Conservation (phyloP, 2,888 invertebrate species). For the Hanleya hanleyi region DNA sequence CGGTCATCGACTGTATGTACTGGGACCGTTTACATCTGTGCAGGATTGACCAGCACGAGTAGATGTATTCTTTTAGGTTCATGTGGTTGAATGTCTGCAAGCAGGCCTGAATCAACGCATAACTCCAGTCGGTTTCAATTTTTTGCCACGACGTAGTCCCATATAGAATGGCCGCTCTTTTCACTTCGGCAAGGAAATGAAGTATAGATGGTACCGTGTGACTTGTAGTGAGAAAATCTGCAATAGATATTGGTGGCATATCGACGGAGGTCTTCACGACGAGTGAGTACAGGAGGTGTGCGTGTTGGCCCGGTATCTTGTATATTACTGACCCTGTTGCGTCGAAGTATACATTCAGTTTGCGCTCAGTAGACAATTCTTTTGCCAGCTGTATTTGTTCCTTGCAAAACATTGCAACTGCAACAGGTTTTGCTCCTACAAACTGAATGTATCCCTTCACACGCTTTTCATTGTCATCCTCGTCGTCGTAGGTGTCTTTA, state of each 20-base stretch:
- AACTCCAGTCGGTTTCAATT: neutral
- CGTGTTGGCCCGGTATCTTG: neutral
- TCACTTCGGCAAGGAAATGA: neutral
- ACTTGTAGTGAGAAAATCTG: neutral
- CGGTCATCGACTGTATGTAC: neutral
- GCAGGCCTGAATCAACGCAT: constrained; percentile 4
- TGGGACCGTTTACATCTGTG: neutral
- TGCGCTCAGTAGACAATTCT: neutral
- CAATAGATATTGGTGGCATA: constrained; percentile 1
- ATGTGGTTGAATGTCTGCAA: constrained; percentile 3
- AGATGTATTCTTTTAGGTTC: constrained; percentile 1
- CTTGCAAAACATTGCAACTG: neutral
- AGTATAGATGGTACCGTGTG: neutral
- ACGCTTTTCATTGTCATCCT: neutral
- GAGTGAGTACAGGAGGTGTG: constrained; percentile 2
- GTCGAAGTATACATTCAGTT: neutral
- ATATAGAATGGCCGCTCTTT: neutral
- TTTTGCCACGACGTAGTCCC: neutral
- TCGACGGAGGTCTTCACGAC: neutral
- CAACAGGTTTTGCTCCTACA: neutral
- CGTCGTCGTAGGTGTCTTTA: neutral
- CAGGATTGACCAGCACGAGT: neutral
- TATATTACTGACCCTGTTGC: neutral
- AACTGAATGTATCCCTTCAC: constrained; percentile 2
- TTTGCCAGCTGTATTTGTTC: constrained; percentile 3